Base-by-base conservation (phyloP, 37 sponge, comb jelly and placozoan species). In the Sycon ciliatum region DNA sequence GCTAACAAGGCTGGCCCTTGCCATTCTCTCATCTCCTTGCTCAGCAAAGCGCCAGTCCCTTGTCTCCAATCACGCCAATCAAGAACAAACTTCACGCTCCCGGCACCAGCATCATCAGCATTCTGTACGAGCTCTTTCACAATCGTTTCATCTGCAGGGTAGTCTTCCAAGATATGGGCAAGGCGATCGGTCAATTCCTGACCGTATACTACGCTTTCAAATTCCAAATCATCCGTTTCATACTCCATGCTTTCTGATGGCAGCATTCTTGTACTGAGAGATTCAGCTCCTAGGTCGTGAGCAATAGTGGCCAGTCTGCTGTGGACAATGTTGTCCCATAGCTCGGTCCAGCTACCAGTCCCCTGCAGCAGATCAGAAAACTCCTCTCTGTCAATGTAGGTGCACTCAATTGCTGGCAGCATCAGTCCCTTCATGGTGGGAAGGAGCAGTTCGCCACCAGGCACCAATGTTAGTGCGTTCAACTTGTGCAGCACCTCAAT, bases 1-100 rank as follows among this genome's bases (percentile, higher is more conserved):
- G 80, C 85, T 54, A 67, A 33, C 31, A 89, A 52, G 27, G 90
- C 85, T 67, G 90, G 90, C 7, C 90, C 90, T 61, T 89, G 90
- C 84, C 90, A 89, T 23, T 74, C 64, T 32, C 60, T 76, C 71
- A 89, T 70, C 18, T 84, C 85, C 1, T 67, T 55, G 4, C 71
- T 29, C 28, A 89, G 24, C 2, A 89, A 62, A 13, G 71, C 68
- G 26, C n/a, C 36, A 26, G n/a, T 26, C 36, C n/a, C 49, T 32
- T 65, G 56, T n/a, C n/a, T n/a, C n/a, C n/a, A n/a, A 22, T 60
- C 63, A 38, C 83, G 61, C 86, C 86, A 82, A 60, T 89, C 86
- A 29, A 89, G 42, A 6, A 89, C 65, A 70, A 89, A 82, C 68
- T 82, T 82, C 28, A 89, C 76, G 39, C 82, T 63, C 16, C 64